Evolutionary conservation across 2,113 vertebrate species (phyloP).

Genomic region (Scomber japonicus): DNA sequence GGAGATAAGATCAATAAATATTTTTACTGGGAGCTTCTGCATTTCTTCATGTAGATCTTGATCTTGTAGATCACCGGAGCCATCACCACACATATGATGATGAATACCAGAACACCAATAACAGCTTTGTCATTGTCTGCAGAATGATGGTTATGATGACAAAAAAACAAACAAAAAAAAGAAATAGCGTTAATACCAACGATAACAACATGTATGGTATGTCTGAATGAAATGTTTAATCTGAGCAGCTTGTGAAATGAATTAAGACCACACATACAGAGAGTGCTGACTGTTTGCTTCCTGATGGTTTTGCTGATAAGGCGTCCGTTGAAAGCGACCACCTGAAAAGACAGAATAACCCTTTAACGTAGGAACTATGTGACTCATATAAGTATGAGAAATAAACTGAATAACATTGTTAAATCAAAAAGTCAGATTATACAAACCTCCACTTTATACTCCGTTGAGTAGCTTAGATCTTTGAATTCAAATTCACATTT

Average conservation of each 20-base stretch:
- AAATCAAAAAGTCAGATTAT: neutral
- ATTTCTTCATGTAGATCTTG: constrained; percentile 91
- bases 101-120: constrained; percentile 90
- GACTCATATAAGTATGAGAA: neutral
- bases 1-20: too few species aligned
- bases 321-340: neutral
- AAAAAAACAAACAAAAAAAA: neutral
- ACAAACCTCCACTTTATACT: constrained; percentile 83
- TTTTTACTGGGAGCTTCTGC: constrained; percentile 85
- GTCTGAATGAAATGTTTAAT: too few species aligned
- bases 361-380: neutral
- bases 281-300: fast-evolving
- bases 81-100: constrained; percentile 89
- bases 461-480: constrained; percentile 84
- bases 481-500: constrained; percentile 11
- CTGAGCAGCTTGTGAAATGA: neutral
- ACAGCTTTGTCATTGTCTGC: constrained; percentile 91
- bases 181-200: too few species aligned
- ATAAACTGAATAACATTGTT: neutral
- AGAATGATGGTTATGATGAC: constrained; percentile 30
- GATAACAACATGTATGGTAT: too few species aligned
- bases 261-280: constrained; percentile 45
- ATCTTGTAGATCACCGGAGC: constrained; percentile 90
- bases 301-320: fast-evolving
- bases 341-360: constrained; percentile 43